Evolutionary conservation across 2,797 vertebrate species (phyloP).

Genomic region (Amphiprion clarkii): DNA sequence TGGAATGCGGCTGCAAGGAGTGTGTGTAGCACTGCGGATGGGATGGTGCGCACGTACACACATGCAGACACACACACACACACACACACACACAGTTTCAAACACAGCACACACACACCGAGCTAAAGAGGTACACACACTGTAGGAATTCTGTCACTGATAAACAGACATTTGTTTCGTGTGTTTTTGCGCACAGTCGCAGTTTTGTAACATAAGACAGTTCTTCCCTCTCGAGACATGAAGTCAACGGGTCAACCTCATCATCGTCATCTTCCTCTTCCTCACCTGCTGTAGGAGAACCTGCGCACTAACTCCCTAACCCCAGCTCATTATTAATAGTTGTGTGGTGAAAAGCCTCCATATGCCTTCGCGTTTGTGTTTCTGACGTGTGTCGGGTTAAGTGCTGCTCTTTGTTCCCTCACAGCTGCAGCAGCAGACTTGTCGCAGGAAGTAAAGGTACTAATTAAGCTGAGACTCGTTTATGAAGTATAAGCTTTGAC

Average conservation of each 20-base stretch:
- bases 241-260: conserved; percentile 64
- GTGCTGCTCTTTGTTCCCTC: conserved; percentile 15
- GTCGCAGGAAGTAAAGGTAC: conserved; percentile 11
- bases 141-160: conserved; percentile 55
- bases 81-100: conserved; percentile 17
- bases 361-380: conserved; percentile 20
- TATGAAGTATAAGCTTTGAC: conserved; percentile 16
- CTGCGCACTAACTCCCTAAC: conserved; percentile 26
- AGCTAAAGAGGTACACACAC: conserved; percentile 52
- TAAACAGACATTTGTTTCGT: conserved; percentile 48
- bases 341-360: conserved; percentile 7
- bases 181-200: conserved; percentile 44
- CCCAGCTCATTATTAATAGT: conserved; percentile 21
- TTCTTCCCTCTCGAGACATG: conserved; percentile 64
- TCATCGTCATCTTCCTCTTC: conserved; percentile 49
- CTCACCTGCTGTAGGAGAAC: conserved; percentile 31
- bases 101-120: conserved; percentile 40
- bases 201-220: conserved; percentile 68
- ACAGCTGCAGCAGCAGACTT: not conserved
- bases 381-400: not conserved
- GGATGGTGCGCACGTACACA: conserved; percentile 5
- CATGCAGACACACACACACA: conserved; percentile 37
- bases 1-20: conserved; percentile 85
- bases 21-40: conserved; percentile 77
- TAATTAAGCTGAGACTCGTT: not conserved